These are phyloP conservation scores for Marronus borbonicus DNA, from an alignment of 2,888 invertebrate species.

Conservation along the genomic window DNA sequence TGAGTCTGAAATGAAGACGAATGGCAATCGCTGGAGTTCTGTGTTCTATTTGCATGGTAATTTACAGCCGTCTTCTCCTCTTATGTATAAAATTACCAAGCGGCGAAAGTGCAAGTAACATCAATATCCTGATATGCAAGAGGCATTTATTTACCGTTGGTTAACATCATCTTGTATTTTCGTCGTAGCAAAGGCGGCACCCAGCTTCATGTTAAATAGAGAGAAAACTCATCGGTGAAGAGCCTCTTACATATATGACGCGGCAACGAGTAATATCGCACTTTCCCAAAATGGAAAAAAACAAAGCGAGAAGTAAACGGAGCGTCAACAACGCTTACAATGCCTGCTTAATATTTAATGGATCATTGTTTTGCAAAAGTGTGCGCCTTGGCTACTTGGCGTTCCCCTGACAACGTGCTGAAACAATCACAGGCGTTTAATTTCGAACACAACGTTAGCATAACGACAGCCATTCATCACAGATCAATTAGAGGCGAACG, in stretches of 20 bases:
- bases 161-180: not conserved
- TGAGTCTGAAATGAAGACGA: too few relatives aligned
- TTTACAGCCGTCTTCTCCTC: too few relatives aligned
- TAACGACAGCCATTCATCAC: conserved; percentile 8
- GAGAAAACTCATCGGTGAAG: not conserved
- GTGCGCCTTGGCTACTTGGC: not conserved
- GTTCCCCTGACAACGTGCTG: not conserved
- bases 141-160: not conserved
- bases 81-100: not conserved
- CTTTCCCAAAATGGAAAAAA: conserved; percentile 34
- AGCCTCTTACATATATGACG: not conserved
- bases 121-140: not conserved
- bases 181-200: not conserved
- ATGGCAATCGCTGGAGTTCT: too few relatives aligned
- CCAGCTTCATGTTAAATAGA: not conserved
- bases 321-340: conserved; percentile 33
- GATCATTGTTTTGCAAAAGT: conserved; percentile 45
- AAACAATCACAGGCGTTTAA: conserved; percentile 1
- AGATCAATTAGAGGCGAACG: not conserved
- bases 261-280: conserved; percentile 1
- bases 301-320: not conserved
- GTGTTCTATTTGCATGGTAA: too few relatives aligned
- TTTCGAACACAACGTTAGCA: not conserved
- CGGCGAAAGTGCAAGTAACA: conserved; percentile 3
- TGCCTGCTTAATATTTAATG: conserved; percentile 50